Base-by-base conservation (phyloP, 2,797 vertebrate species). In the Enoplosus armatus region DNA sequence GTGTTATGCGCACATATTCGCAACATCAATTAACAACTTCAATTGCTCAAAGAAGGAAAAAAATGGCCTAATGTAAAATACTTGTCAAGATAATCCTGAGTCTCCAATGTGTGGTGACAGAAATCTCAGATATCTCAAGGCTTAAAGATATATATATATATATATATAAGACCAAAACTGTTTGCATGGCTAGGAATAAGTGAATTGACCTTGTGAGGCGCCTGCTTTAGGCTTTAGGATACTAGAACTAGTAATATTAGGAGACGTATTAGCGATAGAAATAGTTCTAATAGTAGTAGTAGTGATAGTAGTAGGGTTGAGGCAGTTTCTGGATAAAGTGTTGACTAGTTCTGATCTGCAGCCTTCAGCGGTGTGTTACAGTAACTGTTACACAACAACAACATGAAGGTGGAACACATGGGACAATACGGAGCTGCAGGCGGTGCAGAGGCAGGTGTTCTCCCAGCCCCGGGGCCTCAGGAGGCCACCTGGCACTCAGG, bases 401-500 rank as follows among this genome's bases (percentile, higher is more conserved):
- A 82, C 79, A 86, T 65, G 41, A 66, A 80, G 69, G 65, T 35
- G 75, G 73, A 85, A 79, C 86, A 81, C 87, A 63, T n/a, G 90
- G 89, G 88, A 88, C 53, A 41, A 14, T n/a, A 37, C 3, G 5
- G 75, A 76, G 83, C 90, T 89, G 83, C 81, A 83, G 87, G 90
- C 87, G 1, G 27, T 75, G 73, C 77, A 75, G 67, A 79, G 86
- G 87, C 93, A 94, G 93, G 92, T 93, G 92, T 93, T 88, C 78
- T 87, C 83, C 86, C 85, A 85, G 84, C 83, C 83, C 85, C 47
- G 51, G 60, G 79, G 80, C 74, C 90, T 83, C 87, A 0, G 29
- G 85, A 75, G 89, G 83, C 87, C 90, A 90, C 90, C 90, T 90
- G 88, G 85, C 69, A 75, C 89, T 45, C 62, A 75, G 56, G 24